Base-by-base conservation (phyloP, 2,113 vertebrate species). In the Empidonax traillii region DNA sequence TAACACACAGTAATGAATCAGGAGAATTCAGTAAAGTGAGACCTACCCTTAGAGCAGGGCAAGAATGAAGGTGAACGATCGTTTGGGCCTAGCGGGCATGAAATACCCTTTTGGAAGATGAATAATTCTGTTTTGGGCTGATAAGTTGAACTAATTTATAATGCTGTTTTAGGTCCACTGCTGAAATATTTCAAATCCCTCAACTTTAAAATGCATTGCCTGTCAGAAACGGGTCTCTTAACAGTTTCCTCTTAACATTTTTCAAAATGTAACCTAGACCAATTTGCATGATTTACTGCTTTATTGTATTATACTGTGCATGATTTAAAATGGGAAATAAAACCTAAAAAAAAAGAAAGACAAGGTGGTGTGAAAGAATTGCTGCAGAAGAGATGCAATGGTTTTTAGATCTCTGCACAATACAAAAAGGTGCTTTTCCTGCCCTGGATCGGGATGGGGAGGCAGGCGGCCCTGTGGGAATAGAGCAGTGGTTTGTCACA, bases 61-160 rank as follows among this genome's bases (percentile, higher is more conserved):
- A 98, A 98, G 98, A 98, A 98, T 98, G 98, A 98, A 99, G 98
- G 98, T 98, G 98, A 99, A 97, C 97, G 98, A 98, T 98, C 98
- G 98, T 98, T 98, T 98, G 98, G 98, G 98, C 98, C 98, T 98
- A 98, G 98, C 98, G 98, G 98, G 98, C 98, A 98, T 98, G 98
- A 98, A 98, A 98, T 98, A 98, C 98, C 98, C 98, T 98, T 99
- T 98, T 98, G 98, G 98, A 98, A 98, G 98, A 99, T 99, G 98
- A 98, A 98, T 98, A 98, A 98, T 98, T 98, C 98, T 98, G 98
- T 98, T 98, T 98, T 98, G 98, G 98, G 98, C 98, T 98, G 98
- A 98, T 98, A 98, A 98, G 98, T 98, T 98, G 98, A 98, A 98
- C 98, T 98, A 98, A 99, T 99, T 98, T 98, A 98, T 98, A 98